Evolutionary conservation across 2,797 vertebrate genomes (phyloP).

Genomic region (Erpetoichthys calabaricus): DNA sequence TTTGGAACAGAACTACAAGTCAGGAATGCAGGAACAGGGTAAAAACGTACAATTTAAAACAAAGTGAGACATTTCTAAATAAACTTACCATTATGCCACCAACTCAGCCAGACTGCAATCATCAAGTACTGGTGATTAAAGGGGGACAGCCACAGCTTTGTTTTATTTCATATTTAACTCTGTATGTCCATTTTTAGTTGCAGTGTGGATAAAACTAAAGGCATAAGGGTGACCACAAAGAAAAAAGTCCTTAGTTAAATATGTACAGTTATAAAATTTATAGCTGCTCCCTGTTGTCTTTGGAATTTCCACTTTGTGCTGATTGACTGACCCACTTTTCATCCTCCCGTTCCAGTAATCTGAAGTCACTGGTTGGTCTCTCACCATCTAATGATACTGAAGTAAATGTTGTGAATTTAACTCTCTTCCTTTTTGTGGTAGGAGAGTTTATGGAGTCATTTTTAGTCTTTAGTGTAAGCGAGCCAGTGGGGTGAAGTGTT

Average conservation of each 20-base stretch:
- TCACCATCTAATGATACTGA: conserved; percentile 54
- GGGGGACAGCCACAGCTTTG: too few species aligned
- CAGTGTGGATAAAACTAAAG: conserved; percentile 28
- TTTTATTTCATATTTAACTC: too few species aligned
- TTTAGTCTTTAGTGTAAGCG: conserved; percentile 37
- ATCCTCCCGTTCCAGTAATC: conserved; percentile 51
- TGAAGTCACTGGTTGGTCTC: conserved; percentile 41
- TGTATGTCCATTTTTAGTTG: too few species aligned
- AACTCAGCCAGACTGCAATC: too few species aligned
- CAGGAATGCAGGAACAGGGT: too few species aligned
- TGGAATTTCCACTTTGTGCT: conserved; percentile 50
- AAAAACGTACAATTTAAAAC: too few species aligned
- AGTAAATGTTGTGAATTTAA: conserved; percentile 85
- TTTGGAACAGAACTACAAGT: too few species aligned
- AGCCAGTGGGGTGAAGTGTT: conserved; percentile 39
- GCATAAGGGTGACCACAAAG: conserved; percentile 46
- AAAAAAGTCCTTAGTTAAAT: conserved; percentile 12
- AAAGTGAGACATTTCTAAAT: too few species aligned
- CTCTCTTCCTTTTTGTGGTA: conserved; percentile 84
- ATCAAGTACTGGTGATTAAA: too few species aligned
- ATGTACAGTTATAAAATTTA: conserved; percentile 31
- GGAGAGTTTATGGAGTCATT: conserved; percentile 67
- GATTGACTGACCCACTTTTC: conserved; percentile 78
- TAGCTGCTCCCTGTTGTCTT: conserved; percentile 38
- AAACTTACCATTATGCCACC: too few species aligned